Percentiles rank a stretch among this genome's conserved stretches.
These are phyloP conservation scores for Papilio glaucus DNA, from an alignment of 1,140 invertebrate genomes.

Conservation along the genomic window DNA sequence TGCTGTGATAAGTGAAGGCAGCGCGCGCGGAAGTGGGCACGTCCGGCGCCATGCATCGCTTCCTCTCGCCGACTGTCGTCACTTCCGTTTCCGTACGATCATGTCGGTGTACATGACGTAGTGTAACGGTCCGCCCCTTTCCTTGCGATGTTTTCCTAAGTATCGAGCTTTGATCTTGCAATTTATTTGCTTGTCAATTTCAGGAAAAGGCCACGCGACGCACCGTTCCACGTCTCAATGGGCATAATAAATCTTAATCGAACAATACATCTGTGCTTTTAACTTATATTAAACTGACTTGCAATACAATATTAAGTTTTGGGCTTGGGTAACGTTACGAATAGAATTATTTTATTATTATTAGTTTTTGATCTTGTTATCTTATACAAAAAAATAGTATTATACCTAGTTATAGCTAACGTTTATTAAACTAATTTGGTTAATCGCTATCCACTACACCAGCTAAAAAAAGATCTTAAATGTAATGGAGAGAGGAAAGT, in stretches of 20 bases:
- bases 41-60: slow-evolving; percentile 70
- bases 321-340: no score
- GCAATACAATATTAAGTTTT: slow-evolving; percentile 1
- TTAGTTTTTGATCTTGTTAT: neutral
- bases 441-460: no score
- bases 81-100: slow-evolving; percentile 71
- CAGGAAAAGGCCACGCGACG: slow-evolving; percentile 78
- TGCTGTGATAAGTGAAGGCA: slow-evolving; percentile 78
- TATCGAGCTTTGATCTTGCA: slow-evolving; percentile 69
- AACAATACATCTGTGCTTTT: slow-evolving; percentile 29
- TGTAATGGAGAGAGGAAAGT: no score
- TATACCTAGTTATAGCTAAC: no score
- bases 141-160: slow-evolving; percentile 65
- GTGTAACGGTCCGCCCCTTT: slow-evolving; percentile 55
- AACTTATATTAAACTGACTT: slow-evolving; percentile 26
- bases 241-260: slow-evolving; percentile 37
- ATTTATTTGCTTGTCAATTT: slow-evolving; percentile 81
- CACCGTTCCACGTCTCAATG: slow-evolving; percentile 38
- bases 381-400: neutral
- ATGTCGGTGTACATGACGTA: slow-evolving; percentile 59
- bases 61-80: slow-evolving; percentile 65
- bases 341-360: neutral
- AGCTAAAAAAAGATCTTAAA: no score
- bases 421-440: no score
- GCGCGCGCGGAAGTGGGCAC: slow-evolving; percentile 68